Percentiles rank a stretch among this genome's conserved stretches.
Evolutionary conservation across 30 jellyfish, hydroid and myxozoan genomes (phyloP).

Genomic region (Nemopilema nomurai): DNA sequence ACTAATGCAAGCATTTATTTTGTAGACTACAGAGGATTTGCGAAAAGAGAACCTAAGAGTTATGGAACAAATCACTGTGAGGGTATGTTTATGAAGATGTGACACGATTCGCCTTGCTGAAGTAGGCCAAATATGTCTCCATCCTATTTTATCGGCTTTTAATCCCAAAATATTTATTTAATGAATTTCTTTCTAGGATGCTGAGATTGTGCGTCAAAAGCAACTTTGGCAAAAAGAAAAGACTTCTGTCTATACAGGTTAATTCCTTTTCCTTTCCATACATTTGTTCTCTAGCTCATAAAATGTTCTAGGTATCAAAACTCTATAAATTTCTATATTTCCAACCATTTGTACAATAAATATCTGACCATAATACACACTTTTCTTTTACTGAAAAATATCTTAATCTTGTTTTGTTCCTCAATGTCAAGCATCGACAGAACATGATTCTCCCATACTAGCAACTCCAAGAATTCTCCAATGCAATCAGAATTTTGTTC

Average conservation of each 20-base stretch:
- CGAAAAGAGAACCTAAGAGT: conserved; percentile 28
- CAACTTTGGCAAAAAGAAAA: conserved; percentile 55
- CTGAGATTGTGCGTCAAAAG: conserved; percentile 19
- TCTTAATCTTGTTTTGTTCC: too few species aligned
- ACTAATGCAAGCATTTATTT: neutral
- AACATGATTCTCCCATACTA: too few species aligned
- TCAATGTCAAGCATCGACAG: too few species aligned
- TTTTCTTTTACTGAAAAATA: too few species aligned
- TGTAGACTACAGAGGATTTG: conserved; percentile 31
- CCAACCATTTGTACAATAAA: too few species aligned
- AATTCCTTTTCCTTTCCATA: neutral
- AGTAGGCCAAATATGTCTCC: neutral
- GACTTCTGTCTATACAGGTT: conserved; percentile 39
- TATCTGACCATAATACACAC: too few species aligned
- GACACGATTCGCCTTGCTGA: neutral
- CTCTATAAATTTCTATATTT: neutral
- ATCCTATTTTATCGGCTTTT: too few species aligned
- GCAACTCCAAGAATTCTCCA: too few species aligned
- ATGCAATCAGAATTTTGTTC: neutral
- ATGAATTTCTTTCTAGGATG: conserved; percentile 47
- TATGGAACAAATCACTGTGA: conserved; percentile 23
- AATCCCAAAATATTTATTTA: too few species aligned
- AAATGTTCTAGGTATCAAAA: neutral
- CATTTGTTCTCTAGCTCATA: neutral
- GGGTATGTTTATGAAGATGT: conserved; percentile 3